Conservation (phyloP, 2,888 invertebrate species). For the Antitype chi region DNA sequence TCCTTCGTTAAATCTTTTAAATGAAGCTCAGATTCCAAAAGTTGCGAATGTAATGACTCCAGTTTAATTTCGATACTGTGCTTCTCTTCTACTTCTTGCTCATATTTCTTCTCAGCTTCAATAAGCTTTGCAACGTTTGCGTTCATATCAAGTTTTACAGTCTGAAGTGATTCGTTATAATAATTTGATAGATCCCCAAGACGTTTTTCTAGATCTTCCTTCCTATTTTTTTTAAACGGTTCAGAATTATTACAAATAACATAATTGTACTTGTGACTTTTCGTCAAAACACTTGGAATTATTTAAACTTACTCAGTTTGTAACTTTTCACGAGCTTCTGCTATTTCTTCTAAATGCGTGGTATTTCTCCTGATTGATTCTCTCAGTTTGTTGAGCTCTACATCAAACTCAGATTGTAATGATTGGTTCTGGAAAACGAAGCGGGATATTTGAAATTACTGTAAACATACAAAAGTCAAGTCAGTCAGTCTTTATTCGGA, state of each 20-base stretch:
- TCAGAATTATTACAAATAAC: background rate
- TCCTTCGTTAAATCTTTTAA: slow-evolving; percentile 70
- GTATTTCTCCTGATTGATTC: slow-evolving; percentile 82
- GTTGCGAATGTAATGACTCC: slow-evolving; percentile 73
- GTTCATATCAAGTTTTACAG: slow-evolving; percentile 77
- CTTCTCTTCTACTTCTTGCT: slow-evolving; percentile 75
- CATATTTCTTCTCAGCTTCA: slow-evolving; percentile 80
- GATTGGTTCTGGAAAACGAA: slow-evolving; percentile 76
- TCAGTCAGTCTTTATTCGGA: background rate
- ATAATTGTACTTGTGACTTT: background rate
- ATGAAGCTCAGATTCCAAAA: slow-evolving; percentile 75
- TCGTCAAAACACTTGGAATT: background rate
- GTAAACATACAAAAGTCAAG: background rate
- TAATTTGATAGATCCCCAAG: slow-evolving; percentile 77
- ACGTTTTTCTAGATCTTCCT: slow-evolving; percentile 82
- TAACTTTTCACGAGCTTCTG: slow-evolving; percentile 80
- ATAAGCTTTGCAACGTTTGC: slow-evolving; percentile 74
- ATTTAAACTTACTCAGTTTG: slow-evolving; percentile 82
- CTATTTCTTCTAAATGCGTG: slow-evolving; percentile 82
- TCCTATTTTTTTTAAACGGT: slow-evolving; percentile 70
- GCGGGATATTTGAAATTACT: slow-evolving; percentile 1
- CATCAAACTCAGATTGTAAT: slow-evolving; percentile 80
- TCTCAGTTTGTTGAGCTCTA: slow-evolving; percentile 80
- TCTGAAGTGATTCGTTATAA: slow-evolving; percentile 79
- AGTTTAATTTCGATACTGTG: slow-evolving; percentile 73